Conservation (phyloP, 2,113 vertebrate species). For the Gnathonemus echidnorhynchus region DNA sequence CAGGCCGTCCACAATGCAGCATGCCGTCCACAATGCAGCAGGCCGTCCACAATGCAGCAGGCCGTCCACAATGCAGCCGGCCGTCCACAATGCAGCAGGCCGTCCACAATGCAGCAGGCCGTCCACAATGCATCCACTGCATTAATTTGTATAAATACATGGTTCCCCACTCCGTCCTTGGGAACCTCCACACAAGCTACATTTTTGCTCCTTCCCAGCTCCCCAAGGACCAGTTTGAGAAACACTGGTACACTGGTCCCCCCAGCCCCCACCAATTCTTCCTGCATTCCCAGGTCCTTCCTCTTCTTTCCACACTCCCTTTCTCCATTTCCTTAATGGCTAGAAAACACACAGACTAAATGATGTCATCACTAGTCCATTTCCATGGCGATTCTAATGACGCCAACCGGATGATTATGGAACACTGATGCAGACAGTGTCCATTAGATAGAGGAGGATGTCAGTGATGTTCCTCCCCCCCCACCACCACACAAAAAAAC, state of each 20-base stretch:
- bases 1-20: not conserved
- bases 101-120: not conserved
- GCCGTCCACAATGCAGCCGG: not conserved
- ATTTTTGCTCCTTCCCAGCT: not conserved
- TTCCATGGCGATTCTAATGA: slow-evolving; percentile 9
- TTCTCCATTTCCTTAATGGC: not conserved
- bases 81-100: not conserved
- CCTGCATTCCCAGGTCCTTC: not conserved
- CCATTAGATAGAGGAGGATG: slow-evolving; percentile 9
- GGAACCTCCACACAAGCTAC: not conserved
- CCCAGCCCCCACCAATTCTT: not conserved
- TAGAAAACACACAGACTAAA: not conserved
- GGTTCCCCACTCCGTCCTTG: not conserved
- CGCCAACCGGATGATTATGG: not conserved
- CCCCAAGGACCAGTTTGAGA: not conserved
- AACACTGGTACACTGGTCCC: not conserved
- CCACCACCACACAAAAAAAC: not conserved
- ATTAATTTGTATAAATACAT: not conserved
- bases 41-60: too few relatives aligned
- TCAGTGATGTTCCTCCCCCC: not conserved
- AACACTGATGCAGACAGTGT: not conserved
- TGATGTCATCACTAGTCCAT: not conserved
- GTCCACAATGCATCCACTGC: not conserved
- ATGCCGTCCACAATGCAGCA: too few relatives aligned
- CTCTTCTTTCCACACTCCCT: not conserved